Evolutionary conservation across 2,113 vertebrate genomes (phyloP).

Genomic region (Dermatemys mawii): DNA sequence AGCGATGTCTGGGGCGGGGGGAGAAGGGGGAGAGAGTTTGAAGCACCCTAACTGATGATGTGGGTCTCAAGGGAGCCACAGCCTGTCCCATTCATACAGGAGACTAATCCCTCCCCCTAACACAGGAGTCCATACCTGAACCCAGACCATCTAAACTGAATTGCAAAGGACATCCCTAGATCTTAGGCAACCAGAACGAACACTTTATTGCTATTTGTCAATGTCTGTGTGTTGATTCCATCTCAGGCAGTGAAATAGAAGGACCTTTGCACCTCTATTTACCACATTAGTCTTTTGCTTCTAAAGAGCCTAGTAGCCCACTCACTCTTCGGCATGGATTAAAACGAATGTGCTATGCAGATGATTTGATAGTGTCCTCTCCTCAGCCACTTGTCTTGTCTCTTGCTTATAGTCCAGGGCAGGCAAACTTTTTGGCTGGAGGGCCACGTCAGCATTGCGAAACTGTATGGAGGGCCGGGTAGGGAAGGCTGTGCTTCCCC

Average conservation of each 20-base stretch:
- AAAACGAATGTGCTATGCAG: not conserved
- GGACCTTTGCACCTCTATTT: not conserved
- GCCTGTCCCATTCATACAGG: not conserved
- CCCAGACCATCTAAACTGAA: not conserved
- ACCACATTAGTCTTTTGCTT: not conserved
- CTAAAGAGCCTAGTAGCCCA: not conserved
- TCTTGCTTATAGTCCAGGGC: not conserved
- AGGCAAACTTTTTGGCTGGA: too few relatives aligned
- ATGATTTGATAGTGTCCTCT: not conserved
- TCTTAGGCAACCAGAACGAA: not conserved
- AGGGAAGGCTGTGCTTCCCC: too few relatives aligned
- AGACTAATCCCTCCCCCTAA: not conserved
- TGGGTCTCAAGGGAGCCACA: not conserved
- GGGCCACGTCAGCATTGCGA: too few relatives aligned
- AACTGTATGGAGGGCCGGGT: too few relatives aligned
- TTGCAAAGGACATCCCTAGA: not conserved
- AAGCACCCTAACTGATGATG: not conserved
- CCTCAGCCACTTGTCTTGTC: not conserved
- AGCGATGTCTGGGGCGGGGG: not conserved
- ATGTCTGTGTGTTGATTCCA: not conserved
- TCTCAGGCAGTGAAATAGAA: not conserved
- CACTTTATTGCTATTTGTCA: not conserved
- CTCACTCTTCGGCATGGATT: not conserved
- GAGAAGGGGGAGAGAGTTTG: accelerated
- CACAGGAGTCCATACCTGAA: not conserved